Evolutionary conservation across 2,888 invertebrate genomes (phyloP).

Genomic region (Coronaproctus castanopsis): DNA sequence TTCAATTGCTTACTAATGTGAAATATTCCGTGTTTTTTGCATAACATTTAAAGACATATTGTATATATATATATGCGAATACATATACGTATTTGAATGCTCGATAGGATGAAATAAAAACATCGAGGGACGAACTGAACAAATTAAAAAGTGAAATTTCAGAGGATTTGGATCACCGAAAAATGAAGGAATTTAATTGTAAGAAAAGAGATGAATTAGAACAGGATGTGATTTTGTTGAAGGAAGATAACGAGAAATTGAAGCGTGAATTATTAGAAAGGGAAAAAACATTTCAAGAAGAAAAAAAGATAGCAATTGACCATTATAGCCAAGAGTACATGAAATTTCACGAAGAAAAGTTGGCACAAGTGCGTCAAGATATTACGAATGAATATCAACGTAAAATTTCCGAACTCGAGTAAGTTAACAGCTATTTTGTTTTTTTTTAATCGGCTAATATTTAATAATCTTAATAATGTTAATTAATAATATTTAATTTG

Average conservation of each 20-base stretch:
- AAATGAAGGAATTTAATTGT: neutral
- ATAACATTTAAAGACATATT: too few relatives aligned
- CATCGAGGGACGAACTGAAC: too few relatives aligned
- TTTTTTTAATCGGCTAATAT: too few relatives aligned
- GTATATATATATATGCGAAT: too few relatives aligned
- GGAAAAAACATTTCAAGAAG: neutral
- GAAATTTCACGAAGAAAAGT: neutral
- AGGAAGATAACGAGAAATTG: neutral
- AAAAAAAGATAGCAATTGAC: neutral
- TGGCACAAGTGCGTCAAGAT: neutral
- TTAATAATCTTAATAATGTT: too few relatives aligned
- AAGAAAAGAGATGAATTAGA: neutral
- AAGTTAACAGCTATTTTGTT: too few relatives aligned
- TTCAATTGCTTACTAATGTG: too few relatives aligned
- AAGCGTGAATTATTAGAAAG: neutral
- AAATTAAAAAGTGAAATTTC: neutral
- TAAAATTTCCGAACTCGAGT: neutral
- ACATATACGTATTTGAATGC: too few relatives aligned
- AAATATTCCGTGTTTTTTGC: too few relatives aligned
- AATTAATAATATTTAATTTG: too few relatives aligned
- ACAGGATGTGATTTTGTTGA: neutral
- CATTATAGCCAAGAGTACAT: neutral
- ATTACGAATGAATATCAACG: neutral
- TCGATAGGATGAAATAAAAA: neutral
- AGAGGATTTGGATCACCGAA: neutral